These are phyloP conservation scores for Cybosia mesomella DNA, from an alignment of 2,888 invertebrate species.

Conservation along the genomic window DNA sequence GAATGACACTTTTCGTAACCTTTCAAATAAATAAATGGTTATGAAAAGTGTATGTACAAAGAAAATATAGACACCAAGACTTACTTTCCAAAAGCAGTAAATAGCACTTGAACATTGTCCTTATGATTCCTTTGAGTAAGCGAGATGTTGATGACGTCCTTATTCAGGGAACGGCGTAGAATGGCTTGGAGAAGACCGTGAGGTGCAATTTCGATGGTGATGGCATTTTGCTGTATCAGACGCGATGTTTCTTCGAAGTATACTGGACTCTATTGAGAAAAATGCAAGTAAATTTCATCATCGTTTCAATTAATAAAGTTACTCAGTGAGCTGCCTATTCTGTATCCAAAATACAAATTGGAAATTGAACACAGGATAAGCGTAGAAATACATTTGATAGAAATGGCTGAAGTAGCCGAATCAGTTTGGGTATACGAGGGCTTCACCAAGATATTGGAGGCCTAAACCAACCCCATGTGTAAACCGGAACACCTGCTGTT, in stretches of 20 bases:
- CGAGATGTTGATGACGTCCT: slow-evolving; percentile 91
- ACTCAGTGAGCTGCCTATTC: no score
- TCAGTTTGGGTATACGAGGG: no score
- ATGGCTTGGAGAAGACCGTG: slow-evolving; percentile 96
- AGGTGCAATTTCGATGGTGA: slow-evolving; percentile 96
- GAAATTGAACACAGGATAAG: no score
- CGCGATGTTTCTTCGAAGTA: slow-evolving; percentile 94
- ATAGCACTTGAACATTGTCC: slow-evolving; percentile 88
- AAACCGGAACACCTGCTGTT: no score
- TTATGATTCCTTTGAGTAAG: slow-evolving; percentile 91
- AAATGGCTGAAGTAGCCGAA: no score
- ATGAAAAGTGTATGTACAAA: no score
- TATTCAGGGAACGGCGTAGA: slow-evolving; percentile 91
- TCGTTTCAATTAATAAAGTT: no score
- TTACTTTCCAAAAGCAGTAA: slow-evolving; percentile 90
- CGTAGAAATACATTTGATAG: no score
- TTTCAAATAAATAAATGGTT: neutral
- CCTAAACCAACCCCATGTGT: no score
- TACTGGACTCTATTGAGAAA: slow-evolving; percentile 85
- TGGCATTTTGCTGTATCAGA: slow-evolving; percentile 93
- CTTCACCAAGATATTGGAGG: no score
- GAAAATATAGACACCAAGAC: slow-evolving; percentile 50
- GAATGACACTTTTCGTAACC: neutral
- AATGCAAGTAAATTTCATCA: neutral
- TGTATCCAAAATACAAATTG: no score